phyloP scores from a whole-genome alignment of 1,140 invertebrate genomes.

The Augochlora pura region DNA sequence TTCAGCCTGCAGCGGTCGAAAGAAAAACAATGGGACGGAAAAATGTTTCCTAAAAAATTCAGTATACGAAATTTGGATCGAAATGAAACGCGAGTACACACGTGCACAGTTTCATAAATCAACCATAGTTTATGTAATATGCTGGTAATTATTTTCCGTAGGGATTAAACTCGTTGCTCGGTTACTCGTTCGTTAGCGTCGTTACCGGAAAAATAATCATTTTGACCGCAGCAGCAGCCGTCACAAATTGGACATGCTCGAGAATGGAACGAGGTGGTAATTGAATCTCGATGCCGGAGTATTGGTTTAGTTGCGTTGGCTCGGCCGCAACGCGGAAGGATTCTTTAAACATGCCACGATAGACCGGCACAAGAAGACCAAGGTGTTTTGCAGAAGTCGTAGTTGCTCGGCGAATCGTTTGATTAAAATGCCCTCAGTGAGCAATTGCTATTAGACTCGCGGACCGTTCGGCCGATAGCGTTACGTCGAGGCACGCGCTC shows the following conservation, averaged over 20 bases:
- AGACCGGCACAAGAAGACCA: neutral
- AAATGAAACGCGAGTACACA: no score
- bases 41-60: no score
- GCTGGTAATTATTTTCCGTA: no score
- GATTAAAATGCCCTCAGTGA: slow-evolving; percentile 45
- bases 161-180: neutral
- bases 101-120: no score
- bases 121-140: no score
- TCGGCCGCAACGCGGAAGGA: slow-evolving; percentile 42
- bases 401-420: slow-evolving; percentile 2
- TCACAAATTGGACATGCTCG: neutral
- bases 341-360: slow-evolving; percentile 21
- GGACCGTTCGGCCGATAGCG: neutral
- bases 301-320: slow-evolving; percentile 34
- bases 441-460: slow-evolving; percentile 29
- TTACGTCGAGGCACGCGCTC: neutral
- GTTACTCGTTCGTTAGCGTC: neutral
- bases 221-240: neutral
- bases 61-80: no score
- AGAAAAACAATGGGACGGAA: no score
- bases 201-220: neutral
- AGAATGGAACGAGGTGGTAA: slow-evolving; percentile 3
- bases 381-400: slow-evolving; percentile 22
- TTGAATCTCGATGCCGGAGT: slow-evolving; percentile 5
- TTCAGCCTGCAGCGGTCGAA: no score